Conservation (phyloP, 2,797 vertebrate genomes). For the Silurus aristotelis region DNA sequence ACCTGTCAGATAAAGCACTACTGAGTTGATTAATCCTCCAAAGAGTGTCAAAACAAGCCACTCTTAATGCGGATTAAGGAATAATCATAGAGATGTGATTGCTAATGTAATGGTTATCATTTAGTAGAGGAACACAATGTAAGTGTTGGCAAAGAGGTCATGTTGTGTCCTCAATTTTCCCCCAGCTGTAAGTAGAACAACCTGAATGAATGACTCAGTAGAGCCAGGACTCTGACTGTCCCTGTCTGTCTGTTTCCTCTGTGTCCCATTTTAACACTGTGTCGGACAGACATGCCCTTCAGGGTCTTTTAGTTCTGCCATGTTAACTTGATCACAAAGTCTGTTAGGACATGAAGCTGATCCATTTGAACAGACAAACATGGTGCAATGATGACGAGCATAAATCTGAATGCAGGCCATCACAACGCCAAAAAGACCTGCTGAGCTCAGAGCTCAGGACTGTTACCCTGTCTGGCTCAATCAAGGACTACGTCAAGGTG, state of each 20-base stretch:
- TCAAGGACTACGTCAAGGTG: background rate
- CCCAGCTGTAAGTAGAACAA: slow-evolving; percentile 41
- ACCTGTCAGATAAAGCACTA: slow-evolving; percentile 30
- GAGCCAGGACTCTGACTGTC: slow-evolving; percentile 31
- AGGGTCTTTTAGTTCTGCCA: slow-evolving; percentile 32
- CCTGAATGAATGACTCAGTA: slow-evolving; percentile 46
- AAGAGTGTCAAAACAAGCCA: slow-evolving; percentile 32
- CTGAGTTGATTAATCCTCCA: slow-evolving; percentile 46
- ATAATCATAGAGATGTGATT: slow-evolving; percentile 41
- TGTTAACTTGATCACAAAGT: slow-evolving; percentile 23
- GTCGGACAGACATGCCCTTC: slow-evolving; percentile 42
- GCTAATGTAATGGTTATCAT: slow-evolving; percentile 43
- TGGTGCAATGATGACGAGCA: slow-evolving; percentile 1
- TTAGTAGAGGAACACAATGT: slow-evolving; percentile 19
- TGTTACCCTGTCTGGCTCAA: background rate
- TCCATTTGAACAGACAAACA: slow-evolving; percentile 21
- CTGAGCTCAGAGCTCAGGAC: background rate
- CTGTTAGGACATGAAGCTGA: slow-evolving; percentile 32
- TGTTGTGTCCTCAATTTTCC: slow-evolving; percentile 27
- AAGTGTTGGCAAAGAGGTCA: slow-evolving; percentile 21
- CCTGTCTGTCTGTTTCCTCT: slow-evolving; percentile 36
- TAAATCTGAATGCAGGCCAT: slow-evolving; percentile 16
- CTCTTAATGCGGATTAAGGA: slow-evolving; percentile 52
- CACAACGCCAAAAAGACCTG: slow-evolving; percentile 3
- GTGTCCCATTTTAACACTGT: slow-evolving; percentile 32